Evolutionary conservation across 64 coral and sea anemone genomes (phyloP).

Genomic region (Montipora foliosa): DNA sequence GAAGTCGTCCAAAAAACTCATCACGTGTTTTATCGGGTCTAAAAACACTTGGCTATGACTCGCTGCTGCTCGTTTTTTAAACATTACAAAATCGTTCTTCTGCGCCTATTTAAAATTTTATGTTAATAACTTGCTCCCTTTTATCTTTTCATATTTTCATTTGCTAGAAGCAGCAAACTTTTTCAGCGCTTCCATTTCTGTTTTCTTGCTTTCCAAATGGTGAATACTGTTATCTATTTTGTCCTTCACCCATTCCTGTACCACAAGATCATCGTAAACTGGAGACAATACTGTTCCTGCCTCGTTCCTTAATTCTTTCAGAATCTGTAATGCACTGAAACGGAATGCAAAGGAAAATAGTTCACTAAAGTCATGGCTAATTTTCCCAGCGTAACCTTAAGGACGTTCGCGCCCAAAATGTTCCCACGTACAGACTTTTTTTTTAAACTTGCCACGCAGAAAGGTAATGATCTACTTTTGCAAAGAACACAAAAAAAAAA

Average conservation of each 20-base stretch:
- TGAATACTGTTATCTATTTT: conserved; percentile 41
- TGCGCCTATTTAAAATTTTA: no score
- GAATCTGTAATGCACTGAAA: conserved; percentile 36
- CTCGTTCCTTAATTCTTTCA: conserved; percentile 21
- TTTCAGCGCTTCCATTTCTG: background rate
- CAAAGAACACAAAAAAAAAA: no score
- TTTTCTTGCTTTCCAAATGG: background rate
- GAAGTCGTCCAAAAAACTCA: no score
- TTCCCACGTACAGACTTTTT: no score
- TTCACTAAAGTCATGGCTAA: background rate
- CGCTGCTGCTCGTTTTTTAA: no score
- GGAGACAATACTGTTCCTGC: background rate
- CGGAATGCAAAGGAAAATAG: background rate
- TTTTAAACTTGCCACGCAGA: no score
- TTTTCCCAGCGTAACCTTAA: no score
- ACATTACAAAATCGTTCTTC: no score
- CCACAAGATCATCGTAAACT: conserved; percentile 39
- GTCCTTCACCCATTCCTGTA: conserved; percentile 65
- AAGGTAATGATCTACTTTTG: no score
- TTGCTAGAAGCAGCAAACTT: conserved; percentile 8
- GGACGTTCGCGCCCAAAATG: background rate
- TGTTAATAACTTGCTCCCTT: no score
- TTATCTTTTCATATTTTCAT: background rate
- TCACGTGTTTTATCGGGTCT: no score
- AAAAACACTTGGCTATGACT: no score